phyloP scores from a whole-genome alignment of 2,797 vertebrate genomes.

The Fistularia commersonii region DNA sequence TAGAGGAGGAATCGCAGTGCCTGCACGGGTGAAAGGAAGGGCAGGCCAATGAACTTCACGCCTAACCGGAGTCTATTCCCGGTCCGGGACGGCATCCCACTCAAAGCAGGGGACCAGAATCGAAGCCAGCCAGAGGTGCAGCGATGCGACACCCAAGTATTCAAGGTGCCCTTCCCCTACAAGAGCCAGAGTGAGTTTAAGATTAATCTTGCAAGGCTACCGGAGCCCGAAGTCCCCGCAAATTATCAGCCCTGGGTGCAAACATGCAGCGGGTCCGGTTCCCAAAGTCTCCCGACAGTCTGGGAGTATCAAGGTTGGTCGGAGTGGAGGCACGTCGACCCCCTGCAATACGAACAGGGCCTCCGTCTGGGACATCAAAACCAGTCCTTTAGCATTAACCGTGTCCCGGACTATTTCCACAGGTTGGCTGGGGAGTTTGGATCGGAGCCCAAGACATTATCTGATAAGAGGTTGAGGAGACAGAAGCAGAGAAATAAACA shows the following conservation, averaged over 20 bases:
- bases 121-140: conserved; percentile 26
- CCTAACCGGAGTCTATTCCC: too few species aligned
- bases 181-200: conserved; percentile 51
- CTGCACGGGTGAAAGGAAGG: too few species aligned
- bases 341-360: conserved; percentile 41
- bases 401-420: too few species aligned
- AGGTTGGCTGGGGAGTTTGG: too few species aligned
- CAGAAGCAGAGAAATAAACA: conserved; percentile 34
- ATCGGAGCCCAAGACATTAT: not conserved
- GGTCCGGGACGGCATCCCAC: too few species aligned
- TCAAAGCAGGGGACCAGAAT: conserved; percentile 8
- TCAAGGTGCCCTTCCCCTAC: conserved; percentile 73
- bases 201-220: conserved; percentile 35
- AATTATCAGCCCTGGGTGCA: conserved; percentile 51
- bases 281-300: conserved; percentile 46
- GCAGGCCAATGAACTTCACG: too few species aligned
- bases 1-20: too few species aligned
- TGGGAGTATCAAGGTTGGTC: conserved; percentile 51
- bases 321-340: conserved; percentile 46
- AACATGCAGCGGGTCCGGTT: conserved; percentile 29
- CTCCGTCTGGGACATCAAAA: conserved; percentile 24
- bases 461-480: conserved; percentile 20
- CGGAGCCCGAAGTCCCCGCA: conserved; percentile 45
- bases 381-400: conserved; percentile 26
- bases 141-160: conserved; percentile 49